Conservation (phyloP, 2,797 vertebrate species). For the Labroides dimidiatus region DNA sequence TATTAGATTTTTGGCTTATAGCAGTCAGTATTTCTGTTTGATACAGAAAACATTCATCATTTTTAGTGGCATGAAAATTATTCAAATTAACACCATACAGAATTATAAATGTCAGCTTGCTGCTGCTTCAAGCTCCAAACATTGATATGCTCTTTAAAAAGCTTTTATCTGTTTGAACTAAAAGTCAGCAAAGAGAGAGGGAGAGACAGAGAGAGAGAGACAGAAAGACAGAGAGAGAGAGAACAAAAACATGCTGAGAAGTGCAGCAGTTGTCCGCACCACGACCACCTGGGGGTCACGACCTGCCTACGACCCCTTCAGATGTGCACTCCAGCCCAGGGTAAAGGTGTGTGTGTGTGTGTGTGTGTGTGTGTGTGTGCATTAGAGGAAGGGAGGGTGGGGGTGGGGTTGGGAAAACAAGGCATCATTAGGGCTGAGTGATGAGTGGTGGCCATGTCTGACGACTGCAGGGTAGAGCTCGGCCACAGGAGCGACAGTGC, state of each 20-base stretch:
- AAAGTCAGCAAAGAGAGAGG: conserved; percentile 10
- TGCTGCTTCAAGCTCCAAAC: conserved; percentile 45
- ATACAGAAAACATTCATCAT: conserved; percentile 39
- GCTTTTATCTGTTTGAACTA: conserved; percentile 31
- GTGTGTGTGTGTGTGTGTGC: background rate
- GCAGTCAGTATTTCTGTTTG: conserved; percentile 43
- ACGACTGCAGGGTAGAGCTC: conserved; percentile 66
- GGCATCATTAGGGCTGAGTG: conserved; percentile 95
- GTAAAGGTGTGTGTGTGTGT: conserved; percentile 65
- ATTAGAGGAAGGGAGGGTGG: background rate
- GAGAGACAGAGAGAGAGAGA: background rate
- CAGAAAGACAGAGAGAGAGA: conserved; percentile 1
- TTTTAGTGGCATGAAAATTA: conserved; percentile 50
- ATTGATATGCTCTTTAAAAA: conserved; percentile 17
- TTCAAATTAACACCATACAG: conserved; percentile 72
- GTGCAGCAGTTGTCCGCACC: conserved; percentile 35
- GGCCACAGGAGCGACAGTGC: conserved; percentile 55
- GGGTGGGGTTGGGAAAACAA: conserved; percentile 75
- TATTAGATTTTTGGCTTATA: conserved; percentile 50
- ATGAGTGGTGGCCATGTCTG: conserved; percentile 92
- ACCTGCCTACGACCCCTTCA: conserved; percentile 93
- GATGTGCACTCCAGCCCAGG: conserved; percentile 91
- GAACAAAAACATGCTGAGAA: conserved; percentile 37
- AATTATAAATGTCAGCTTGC: conserved; percentile 51
- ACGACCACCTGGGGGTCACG: conserved; percentile 93